phyloP scores from a whole-genome alignment of 1,140 invertebrate species.

The Drosophila nikananu region DNA sequence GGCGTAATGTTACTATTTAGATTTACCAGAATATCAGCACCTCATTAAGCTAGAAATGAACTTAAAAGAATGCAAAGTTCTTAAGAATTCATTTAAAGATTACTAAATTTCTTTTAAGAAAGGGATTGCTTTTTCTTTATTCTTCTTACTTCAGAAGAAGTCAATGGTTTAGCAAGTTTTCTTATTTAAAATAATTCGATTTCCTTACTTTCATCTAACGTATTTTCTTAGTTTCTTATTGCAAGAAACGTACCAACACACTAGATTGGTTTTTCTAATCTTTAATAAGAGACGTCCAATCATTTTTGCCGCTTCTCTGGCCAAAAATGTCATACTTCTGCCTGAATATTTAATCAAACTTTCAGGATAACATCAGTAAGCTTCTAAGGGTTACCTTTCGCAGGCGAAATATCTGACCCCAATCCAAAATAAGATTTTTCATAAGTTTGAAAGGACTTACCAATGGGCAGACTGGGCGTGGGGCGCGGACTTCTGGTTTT shows the following conservation, averaged over 20 bases:
- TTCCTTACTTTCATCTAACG: background rate
- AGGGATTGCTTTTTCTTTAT: background rate
- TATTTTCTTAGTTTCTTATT: background rate
- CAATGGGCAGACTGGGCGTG: constrained; percentile 63
- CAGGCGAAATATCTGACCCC: too few species aligned
- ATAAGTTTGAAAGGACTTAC: constrained; percentile 46
- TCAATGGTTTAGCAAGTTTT: background rate
- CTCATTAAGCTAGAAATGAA: background rate
- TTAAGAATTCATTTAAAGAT: too few species aligned
- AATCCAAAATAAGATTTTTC: background rate
- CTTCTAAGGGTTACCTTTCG: background rate
- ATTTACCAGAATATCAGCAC: too few species aligned
- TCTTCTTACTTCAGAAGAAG: background rate
- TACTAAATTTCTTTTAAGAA: too few species aligned
- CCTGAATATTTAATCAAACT: background rate
- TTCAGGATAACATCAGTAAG: background rate
- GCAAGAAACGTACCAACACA: background rate
- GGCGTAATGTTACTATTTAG: background rate
- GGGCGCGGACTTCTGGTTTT: constrained; percentile 51
- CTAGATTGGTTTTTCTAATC: background rate
- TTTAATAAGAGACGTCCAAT: too few species aligned
- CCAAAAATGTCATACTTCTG: background rate
- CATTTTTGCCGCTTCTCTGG: background rate
- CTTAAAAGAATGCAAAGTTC: background rate
- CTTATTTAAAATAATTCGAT: background rate